Percentiles rank a stretch among this genome's conserved stretches.
Evolutionary conservation across 1,140 invertebrate species (phyloP).

Genomic region (Leptinotarsa undecemlineata): DNA sequence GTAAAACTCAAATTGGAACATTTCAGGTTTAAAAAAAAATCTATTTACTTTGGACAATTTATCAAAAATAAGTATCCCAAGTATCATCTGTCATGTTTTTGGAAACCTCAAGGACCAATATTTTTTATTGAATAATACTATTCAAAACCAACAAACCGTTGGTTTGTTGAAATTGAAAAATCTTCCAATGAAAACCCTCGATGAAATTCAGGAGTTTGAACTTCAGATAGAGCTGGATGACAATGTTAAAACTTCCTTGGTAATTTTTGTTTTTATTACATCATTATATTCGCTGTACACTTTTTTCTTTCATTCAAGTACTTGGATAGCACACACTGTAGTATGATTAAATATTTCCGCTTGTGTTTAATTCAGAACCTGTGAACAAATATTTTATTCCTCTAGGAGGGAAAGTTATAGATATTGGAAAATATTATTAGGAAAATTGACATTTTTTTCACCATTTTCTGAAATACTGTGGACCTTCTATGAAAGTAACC

Average conservation of each 20-base stretch:
- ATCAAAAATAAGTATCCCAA: neutral
- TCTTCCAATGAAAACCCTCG: neutral
- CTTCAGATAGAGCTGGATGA: neutral
- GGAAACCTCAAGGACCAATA: neutral
- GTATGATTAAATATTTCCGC: neutral
- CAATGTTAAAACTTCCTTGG: neutral
- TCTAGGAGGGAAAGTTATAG: neutral
- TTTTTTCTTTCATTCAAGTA: neutral
- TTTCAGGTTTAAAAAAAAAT: neutral
- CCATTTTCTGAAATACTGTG: neutral
- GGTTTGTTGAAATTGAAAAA: neutral
- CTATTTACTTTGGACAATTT: neutral
- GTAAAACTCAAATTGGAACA: neutral
- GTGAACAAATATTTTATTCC: neutral
- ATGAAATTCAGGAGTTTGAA: neutral
- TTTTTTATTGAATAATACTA: slow-evolving; percentile 2
- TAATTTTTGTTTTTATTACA: neutral
- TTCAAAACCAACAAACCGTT: neutral
- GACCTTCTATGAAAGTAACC: neutral
- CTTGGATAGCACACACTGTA: neutral
- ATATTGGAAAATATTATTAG: neutral
- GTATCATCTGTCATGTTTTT: neutral
- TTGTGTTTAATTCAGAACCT: neutral
- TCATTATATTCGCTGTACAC: neutral
- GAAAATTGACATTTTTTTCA: neutral